These are phyloP conservation scores for Blera fallax DNA, from an alignment of 2,888 invertebrate genomes.

Conservation along the genomic window DNA sequence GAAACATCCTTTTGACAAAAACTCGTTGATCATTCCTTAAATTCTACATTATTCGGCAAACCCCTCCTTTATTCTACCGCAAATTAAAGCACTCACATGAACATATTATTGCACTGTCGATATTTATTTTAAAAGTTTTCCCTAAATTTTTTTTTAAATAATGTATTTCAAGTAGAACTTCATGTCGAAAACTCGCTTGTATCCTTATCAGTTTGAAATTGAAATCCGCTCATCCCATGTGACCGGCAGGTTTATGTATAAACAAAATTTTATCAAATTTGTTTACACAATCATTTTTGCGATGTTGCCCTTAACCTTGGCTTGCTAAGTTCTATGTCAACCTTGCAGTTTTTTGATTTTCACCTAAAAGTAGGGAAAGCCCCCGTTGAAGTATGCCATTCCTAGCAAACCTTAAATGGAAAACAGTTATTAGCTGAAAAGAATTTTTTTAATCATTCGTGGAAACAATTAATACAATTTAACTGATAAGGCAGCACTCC, in stretches of 20 bases:
- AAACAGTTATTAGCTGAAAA: background rate
- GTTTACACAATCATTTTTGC: background rate
- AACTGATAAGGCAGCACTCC: constrained; percentile 14
- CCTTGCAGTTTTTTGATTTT: background rate
- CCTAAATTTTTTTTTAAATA: no score
- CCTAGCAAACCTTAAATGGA: background rate
- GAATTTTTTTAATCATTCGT: background rate
- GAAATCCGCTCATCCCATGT: background rate
- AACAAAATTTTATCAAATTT: constrained; percentile 3
- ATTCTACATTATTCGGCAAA: no score
- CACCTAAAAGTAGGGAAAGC: constrained; percentile 6
- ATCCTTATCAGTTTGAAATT: constrained; percentile 36
- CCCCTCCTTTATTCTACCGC: no score
- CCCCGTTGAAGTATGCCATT: background rate
- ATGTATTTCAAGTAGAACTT: background rate
- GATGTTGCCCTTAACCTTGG: background rate
- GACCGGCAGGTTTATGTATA: constrained; percentile 8
- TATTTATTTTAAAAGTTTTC: no score
- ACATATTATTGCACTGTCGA: no score
- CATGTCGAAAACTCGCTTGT: background rate
- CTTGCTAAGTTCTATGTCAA: background rate
- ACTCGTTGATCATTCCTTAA: no score
- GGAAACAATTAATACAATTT: background rate
- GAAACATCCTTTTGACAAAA: no score
- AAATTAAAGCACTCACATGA: no score